phyloP scores from a whole-genome alignment of 2,888 invertebrate genomes.

The Tenthredo distinguenda region DNA sequence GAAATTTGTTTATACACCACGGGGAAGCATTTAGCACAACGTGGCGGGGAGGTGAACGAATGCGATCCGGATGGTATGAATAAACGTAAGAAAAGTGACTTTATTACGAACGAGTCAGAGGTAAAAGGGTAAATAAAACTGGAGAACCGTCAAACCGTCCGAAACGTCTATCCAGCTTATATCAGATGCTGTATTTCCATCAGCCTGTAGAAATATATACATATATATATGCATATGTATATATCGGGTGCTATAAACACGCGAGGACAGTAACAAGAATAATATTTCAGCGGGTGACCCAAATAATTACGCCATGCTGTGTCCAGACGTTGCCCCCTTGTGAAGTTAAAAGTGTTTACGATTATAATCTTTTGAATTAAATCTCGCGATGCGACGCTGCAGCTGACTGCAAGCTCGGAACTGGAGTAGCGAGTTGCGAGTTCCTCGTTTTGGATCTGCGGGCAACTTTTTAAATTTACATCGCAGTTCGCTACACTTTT shows the following conservation, averaged over 20 bases:
- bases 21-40: background rate
- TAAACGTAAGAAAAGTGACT: constrained; percentile 26
- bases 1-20: background rate
- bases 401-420: constrained; percentile 1
- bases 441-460: background rate
- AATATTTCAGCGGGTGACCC: constrained; percentile 69
- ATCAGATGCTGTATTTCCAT: constrained; percentile 62
- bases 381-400: constrained; percentile 8
- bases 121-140: constrained; percentile 43
- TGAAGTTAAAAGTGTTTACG: constrained; percentile 46
- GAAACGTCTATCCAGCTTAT: constrained; percentile 42
- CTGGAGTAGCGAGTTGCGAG: background rate
- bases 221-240: constrained; percentile 59
- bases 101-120: constrained; percentile 27
- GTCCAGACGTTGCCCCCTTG: constrained; percentile 49
- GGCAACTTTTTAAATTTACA: constrained; percentile 39
- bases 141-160: background rate
- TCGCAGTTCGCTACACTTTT: background rate
- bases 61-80: background rate
- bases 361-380: constrained; percentile 52
- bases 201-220: constrained; percentile 46
- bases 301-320: constrained; percentile 65
- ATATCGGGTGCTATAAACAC: constrained; percentile 63
- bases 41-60: background rate
- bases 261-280: constrained; percentile 64